Evolutionary conservation across 2,888 invertebrate species (phyloP).

Genomic region (Mycogona germanica): DNA sequence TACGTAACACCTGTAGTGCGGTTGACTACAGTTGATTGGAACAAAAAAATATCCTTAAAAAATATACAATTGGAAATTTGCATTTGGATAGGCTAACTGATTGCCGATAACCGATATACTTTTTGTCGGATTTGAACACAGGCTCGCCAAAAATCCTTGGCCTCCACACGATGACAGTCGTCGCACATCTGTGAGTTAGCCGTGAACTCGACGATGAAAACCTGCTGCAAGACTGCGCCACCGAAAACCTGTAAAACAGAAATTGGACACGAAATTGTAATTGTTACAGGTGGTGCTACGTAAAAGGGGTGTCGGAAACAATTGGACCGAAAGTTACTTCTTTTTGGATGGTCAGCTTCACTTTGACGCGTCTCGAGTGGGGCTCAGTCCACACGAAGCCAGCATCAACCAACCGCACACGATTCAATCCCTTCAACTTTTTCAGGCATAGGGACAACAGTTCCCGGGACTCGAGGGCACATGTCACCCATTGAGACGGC

Average conservation of each 20-base stretch:
- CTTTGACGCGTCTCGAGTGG: conserved; percentile 93
- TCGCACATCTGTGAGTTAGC: conserved; percentile 92
- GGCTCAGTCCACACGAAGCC: conserved; percentile 98
- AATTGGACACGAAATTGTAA: neutral
- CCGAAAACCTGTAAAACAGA: conserved; percentile 49
- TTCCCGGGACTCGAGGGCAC: conserved; percentile 71
- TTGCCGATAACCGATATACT: conserved; percentile 28
- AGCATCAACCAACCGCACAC: conserved; percentile 88
- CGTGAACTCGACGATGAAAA: conserved; percentile 86
- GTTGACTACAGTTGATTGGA: too few relatives aligned
- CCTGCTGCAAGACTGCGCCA: conserved; percentile 83
- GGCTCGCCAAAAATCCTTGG: conserved; percentile 96
- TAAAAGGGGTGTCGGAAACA: neutral
- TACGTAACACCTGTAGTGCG: too few relatives aligned
- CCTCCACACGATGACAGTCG: conserved; percentile 92
- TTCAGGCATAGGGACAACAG: conserved; percentile 81
- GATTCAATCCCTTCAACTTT: conserved; percentile 74
- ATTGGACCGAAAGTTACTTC: conserved; percentile 43
- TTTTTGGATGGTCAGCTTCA: conserved; percentile 79
- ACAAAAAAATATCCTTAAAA: neutral
- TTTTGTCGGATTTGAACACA: conserved; percentile 45
- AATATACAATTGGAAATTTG: neutral
- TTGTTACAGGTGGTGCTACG: neutral
- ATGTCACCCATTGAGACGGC: conserved; percentile 66
- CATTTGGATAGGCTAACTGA: too few relatives aligned